phyloP scores from a whole-genome alignment of 2,888 invertebrate species.

The Aphrophora alni region DNA sequence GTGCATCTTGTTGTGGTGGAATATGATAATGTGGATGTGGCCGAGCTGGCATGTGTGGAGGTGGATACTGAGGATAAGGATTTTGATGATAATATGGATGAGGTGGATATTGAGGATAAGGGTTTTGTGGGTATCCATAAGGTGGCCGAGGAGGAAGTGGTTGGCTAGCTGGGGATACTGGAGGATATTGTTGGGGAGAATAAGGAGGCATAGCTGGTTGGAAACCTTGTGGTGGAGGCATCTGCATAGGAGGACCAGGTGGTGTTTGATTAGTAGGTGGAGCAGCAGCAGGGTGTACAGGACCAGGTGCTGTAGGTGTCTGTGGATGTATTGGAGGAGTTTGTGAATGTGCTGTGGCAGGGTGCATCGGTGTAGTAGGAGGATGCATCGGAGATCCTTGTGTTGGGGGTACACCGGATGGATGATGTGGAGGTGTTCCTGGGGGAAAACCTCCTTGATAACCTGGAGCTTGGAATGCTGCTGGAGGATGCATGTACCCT shows the following conservation, averaged over 20 bases:
- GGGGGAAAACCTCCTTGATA: constrained; percentile 42
- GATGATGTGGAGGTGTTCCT: constrained; percentile 48
- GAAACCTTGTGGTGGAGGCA: constrained; percentile 43
- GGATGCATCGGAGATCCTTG: constrained; percentile 38
- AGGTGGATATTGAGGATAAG: constrained; percentile 63
- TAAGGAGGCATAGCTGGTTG: constrained; percentile 60
- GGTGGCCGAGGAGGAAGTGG: constrained; percentile 64
- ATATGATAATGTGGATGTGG: constrained; percentile 42
- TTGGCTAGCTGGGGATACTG: constrained; percentile 45
- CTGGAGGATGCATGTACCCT: constrained; percentile 37
- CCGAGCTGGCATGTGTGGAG: constrained; percentile 34
- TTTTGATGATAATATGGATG: constrained; percentile 45
- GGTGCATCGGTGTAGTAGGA: constrained; percentile 3
- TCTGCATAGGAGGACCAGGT: constrained; percentile 31
- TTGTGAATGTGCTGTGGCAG: constrained; percentile 41
- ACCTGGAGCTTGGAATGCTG: constrained; percentile 36
- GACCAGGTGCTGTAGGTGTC: constrained; percentile 28
- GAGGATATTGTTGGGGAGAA: constrained; percentile 63
- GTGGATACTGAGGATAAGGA: constrained; percentile 42
- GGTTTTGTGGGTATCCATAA: constrained; percentile 61
- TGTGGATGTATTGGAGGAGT: constrained; percentile 46
- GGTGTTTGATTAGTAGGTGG: constrained; percentile 38
- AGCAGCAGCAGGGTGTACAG: constrained; percentile 37
- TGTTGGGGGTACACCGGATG: constrained; percentile 42
- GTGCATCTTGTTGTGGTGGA: constrained; percentile 36